Conservation (phyloP, 2,888 invertebrate species). For the Drosophila melanosoma region DNA sequence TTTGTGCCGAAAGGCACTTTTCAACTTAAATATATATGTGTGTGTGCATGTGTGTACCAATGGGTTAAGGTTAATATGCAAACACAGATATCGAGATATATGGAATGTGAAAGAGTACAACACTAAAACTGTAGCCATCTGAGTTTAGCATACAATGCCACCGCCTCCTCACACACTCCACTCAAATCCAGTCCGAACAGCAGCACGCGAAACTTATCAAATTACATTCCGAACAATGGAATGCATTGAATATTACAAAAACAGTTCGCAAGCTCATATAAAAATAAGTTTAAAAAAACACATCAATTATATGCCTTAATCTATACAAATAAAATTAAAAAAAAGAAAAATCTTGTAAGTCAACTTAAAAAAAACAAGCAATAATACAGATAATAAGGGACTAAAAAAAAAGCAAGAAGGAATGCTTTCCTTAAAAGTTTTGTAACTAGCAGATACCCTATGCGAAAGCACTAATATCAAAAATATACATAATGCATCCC, state of each 20-base stretch:
- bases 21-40: neutral
- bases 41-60: constrained; percentile 55
- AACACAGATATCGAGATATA: constrained; percentile 23
- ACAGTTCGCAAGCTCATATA: constrained; percentile 11
- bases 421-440: too few species aligned
- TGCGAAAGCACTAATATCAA: neutral
- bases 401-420: neutral
- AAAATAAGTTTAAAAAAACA: neutral
- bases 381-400: neutral
- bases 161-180: neutral
- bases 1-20: constrained; percentile 13
- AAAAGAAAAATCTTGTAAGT: neutral
- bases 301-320: constrained; percentile 11
- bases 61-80: constrained; percentile 74
- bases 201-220: constrained; percentile 29
- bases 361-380: too few species aligned
- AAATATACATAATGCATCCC: too few species aligned
- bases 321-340: neutral
- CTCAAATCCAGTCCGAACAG: neutral
- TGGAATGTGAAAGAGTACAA: constrained; percentile 9
- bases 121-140: constrained; percentile 24
- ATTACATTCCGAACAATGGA: constrained; percentile 18
- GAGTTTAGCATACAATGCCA: constrained; percentile 50
- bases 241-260: constrained; percentile 1
- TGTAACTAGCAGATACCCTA: neutral